Conservation (phyloP, 2,113 vertebrate species). For the Takifugu bimaculatus region DNA sequence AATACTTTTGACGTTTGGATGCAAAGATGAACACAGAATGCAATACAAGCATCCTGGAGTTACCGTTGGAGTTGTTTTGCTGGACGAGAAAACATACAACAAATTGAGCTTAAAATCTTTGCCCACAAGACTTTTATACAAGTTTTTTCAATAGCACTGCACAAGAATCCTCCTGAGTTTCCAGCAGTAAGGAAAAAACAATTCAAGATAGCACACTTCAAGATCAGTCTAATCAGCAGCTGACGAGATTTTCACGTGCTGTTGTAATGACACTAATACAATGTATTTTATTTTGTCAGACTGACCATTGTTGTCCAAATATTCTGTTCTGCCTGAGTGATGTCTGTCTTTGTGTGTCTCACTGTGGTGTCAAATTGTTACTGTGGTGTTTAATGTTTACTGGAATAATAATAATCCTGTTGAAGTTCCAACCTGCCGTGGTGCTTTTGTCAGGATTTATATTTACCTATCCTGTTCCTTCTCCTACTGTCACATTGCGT, state of each 20-base stretch:
- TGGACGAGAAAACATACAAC: background rate
- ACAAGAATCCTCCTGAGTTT: conserved; percentile 49
- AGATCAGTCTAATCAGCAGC: conserved; percentile 33
- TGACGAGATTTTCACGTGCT: conserved; percentile 24
- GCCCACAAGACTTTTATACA: conserved; percentile 11
- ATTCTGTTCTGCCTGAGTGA: conserved; percentile 18
- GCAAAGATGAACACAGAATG: too few species aligned
- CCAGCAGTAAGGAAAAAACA: conserved; percentile 23
- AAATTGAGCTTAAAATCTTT: conserved; percentile 2
- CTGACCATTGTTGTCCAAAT: conserved; percentile 39
- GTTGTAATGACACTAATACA: conserved; percentile 19
- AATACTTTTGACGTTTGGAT: too few species aligned
- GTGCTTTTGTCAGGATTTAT: conserved; percentile 69
- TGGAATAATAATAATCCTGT: conserved; percentile 62
- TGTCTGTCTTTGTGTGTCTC: conserved; percentile 46
- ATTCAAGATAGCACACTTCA: conserved; percentile 12
- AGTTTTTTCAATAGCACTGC: conserved; percentile 56
- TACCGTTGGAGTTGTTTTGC: too few species aligned
- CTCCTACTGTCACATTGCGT: conserved; percentile 58
- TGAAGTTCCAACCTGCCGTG: conserved; percentile 54
- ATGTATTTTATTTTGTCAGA: conserved; percentile 32
- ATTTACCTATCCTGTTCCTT: conserved; percentile 69
- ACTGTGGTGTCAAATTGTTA: conserved; percentile 32
- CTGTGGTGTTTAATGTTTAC: conserved; percentile 43
- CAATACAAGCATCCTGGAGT: too few species aligned